Base-by-base conservation (phyloP, 2,797 vertebrate species). In the Apogon talboti region DNA sequence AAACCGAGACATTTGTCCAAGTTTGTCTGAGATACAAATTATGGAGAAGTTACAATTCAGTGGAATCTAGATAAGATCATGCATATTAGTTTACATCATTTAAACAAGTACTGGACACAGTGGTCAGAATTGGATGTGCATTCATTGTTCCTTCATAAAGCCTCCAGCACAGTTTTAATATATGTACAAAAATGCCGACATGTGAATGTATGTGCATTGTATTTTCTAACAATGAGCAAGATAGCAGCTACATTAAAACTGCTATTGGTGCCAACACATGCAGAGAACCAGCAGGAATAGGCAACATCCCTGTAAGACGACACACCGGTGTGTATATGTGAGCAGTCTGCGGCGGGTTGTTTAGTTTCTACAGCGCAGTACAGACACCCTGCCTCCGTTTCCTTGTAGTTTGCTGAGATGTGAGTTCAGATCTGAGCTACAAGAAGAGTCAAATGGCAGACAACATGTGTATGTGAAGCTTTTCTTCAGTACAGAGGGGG, bases 401-500 rank as follows among this genome's bases (percentile, higher is more conserved):
- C 21, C 49, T 47, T 10, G 8, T 35, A 21, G 65, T 56, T 70
- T 57, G 33, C 21, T 41, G 48, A 12, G 19, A 54, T 60, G 43
- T 12, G 18, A 70, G 56, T 47, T 65, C 49, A 33, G 7, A 33
- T 33, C 52, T 72, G 44, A 43, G 67, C 69, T 53, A 66, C 40
- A 76, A 71, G 68, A 38, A 42, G 41, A 33, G 24, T 68, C 44
- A 61, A 46, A 83, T 72, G 48, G 67, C 68, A 66, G 16, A 48
- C 41, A 60, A 65, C 8, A 52, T 54, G 46, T 65, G 30, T 7
- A 33, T 73, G 53, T 49, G 7, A 33, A 61, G 38, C 19, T 46
- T 55, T 16, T 43, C 69, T 50, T 55, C 45, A 57, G 18, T 4
- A 15, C 11, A 42, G 60, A 74, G 21, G 47, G 35, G 33, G 12